phyloP scores from a whole-genome alignment of 2,888 invertebrate genomes.

The Scrobipalpa atriplicella region DNA sequence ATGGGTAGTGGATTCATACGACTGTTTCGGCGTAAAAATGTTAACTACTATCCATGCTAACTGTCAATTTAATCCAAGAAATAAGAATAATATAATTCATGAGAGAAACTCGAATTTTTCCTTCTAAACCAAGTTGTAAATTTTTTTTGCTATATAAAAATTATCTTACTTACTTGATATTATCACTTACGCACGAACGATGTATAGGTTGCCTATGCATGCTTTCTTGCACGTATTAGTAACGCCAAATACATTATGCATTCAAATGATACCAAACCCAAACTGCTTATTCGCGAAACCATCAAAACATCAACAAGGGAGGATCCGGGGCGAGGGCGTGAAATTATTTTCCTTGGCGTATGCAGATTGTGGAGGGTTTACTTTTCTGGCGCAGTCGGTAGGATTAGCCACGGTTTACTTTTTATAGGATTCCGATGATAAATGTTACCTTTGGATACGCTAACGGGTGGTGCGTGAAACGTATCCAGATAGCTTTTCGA shows the following conservation, averaged over 20 bases:
- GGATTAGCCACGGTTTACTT: conserved; percentile 80
- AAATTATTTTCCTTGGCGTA: conserved; percentile 81
- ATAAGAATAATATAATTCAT: too few species aligned
- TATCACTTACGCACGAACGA: too few species aligned
- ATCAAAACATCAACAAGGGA: conserved; percentile 58
- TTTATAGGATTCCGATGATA: conserved; percentile 81
- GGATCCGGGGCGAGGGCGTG: conserved; percentile 71
- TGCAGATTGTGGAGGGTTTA: conserved; percentile 73
- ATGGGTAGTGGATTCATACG: too few species aligned
- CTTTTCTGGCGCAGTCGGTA: conserved; percentile 40
- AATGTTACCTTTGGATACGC: conserved; percentile 69
- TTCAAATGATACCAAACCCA: conserved; percentile 9
- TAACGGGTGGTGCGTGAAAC: conserved; percentile 79
- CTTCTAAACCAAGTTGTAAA: too few species aligned
- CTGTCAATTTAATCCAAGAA: too few species aligned
- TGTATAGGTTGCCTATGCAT: too few species aligned
- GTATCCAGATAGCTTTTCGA: conserved; percentile 68
- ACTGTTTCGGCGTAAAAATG: too few species aligned
- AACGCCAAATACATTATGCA: conserved; percentile 8
- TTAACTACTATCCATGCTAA: too few species aligned
- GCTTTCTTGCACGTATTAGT: too few species aligned
- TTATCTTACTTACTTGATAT: too few species aligned
- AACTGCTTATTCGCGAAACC: conserved; percentile 34
- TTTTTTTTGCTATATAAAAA: too few species aligned
- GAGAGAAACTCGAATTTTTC: too few species aligned